Percentiles rank a stretch among this genome's conserved stretches.
Conservation (phyloP, 2,113 vertebrate species). For the Cyphotilapia sp. region DNA sequence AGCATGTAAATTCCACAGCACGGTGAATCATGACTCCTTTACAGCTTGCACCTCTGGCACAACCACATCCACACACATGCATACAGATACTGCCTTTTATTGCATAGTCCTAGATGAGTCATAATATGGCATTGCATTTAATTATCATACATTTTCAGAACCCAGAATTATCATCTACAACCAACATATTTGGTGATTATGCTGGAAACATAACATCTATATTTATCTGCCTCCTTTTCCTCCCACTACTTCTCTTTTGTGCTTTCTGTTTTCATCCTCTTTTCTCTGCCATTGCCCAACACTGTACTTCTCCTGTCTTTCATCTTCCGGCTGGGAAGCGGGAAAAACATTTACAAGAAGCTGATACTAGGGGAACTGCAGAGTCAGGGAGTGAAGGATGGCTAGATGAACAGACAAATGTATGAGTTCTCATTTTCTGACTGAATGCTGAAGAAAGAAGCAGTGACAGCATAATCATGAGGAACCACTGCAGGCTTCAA, state of each 20-base stretch:
- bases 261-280: constrained; percentile 1
- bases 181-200: constrained; percentile 37
- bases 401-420: constrained; percentile 29
- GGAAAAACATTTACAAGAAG: constrained; percentile 12
- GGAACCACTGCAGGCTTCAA: constrained; percentile 35
- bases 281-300: neutral
- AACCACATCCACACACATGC: neutral
- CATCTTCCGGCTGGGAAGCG: neutral
- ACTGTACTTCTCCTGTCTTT: neutral
- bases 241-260: constrained; percentile 24
- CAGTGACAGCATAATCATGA: constrained; percentile 58
- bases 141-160: constrained; percentile 47
- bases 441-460: constrained; percentile 44
- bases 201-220: constrained; percentile 26
- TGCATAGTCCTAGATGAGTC: constrained; percentile 20
- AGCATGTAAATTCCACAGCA: constrained; percentile 53
- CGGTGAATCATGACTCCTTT: constrained; percentile 40
- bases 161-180: constrained; percentile 28
- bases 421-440: constrained; percentile 36
- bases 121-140: constrained; percentile 39
- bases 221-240: constrained; percentile 41
- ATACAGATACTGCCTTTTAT: neutral
- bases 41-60: constrained; percentile 2
- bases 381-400: neutral
- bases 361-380: neutral